Percentiles rank a stretch among this genome's conserved stretches.
Conservation (phyloP, 2,888 invertebrate species). For the Hirtodrosophila cameraria region DNA sequence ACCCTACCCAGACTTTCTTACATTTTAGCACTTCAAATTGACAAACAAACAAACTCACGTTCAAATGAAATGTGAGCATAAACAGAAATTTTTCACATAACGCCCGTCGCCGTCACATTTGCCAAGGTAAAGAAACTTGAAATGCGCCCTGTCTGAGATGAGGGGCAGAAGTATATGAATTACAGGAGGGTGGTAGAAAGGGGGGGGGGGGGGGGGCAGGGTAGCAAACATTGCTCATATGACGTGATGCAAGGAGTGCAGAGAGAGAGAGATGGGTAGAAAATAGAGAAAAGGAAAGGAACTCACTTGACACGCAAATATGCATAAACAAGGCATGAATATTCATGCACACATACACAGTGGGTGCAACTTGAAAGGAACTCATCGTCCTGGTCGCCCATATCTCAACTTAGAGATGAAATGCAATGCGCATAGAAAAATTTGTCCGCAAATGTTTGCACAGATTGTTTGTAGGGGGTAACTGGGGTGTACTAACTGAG, state of each 20-base stretch:
- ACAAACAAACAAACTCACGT: constrained; percentile 77
- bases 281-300: constrained; percentile 9
- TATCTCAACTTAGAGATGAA: constrained; percentile 80
- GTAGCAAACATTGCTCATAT: constrained; percentile 70
- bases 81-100: constrained; percentile 78
- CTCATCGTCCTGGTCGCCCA: constrained; percentile 43
- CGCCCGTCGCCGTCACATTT: constrained; percentile 45
- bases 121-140: constrained; percentile 75
- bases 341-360: constrained; percentile 63
- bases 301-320: constrained; percentile 79
- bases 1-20: constrained; percentile 9
- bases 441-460: constrained; percentile 67
- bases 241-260: constrained; percentile 50
- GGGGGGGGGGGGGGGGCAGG: no score
- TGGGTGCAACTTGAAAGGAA: constrained; percentile 58
- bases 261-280: constrained; percentile 4
- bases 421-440: constrained; percentile 81
- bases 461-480: constrained; percentile 31
- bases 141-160: constrained; percentile 38
- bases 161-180: constrained; percentile 31
- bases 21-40: constrained; percentile 74
- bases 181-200: constrained; percentile 35
- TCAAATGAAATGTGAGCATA: constrained; percentile 78
- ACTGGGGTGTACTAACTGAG: constrained; percentile 21
- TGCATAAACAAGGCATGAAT: constrained; percentile 78